Evolutionary conservation across 1,140 invertebrate genomes (phyloP), one percentile per base, ranked within the genome.

Genomic region (Samia ricini): DNA sequence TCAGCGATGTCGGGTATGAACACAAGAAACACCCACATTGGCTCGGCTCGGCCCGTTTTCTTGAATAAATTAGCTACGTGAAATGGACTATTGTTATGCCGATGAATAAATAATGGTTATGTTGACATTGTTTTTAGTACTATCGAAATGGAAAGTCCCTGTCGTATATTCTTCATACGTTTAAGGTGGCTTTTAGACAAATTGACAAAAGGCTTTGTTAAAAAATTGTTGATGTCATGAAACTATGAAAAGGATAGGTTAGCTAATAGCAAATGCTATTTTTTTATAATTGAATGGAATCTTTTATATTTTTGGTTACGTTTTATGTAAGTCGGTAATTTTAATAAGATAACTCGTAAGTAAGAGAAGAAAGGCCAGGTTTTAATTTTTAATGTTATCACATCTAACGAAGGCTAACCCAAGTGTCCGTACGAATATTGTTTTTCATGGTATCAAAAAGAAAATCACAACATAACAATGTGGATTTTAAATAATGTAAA

Each of bases 1-100:
- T 52, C 56, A 60, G 58, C 33, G 33, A 18, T 36, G 63, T 64
- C 61, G 49, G 24, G 48, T 20, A 2, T 49, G 19, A 68, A 33
- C 50, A 60, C 57, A 61, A 54, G 33, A 58, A 26, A 15, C 36
- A 42, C 33, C 48, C 42, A 50, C 54, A 55, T 58, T n/a, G n/a
- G n/a, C 33, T 42, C 33, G 29, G 42, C 22, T 50, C 59, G 18
- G 23, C 60, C 50, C 48, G 54, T 54, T 58, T 54, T 64, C 61
- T 63, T 52, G 68, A 78, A 81, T 72, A 69, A 71, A 77, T 77
- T 72, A 77, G 69, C 65, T 62, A 63, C 24, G 57, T 64, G 57
- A 74, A 69, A 72, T 69, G 58, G 56, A 60, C 29, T 67, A 64
- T 69, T 71, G 48, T 63, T 22, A 48, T 19, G 49, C 23, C 33